Percentiles rank a stretch among this genome's conserved stretches.
phyloP scores from a whole-genome alignment of 2,888 invertebrate species.

The Apodemia hepburni region DNA sequence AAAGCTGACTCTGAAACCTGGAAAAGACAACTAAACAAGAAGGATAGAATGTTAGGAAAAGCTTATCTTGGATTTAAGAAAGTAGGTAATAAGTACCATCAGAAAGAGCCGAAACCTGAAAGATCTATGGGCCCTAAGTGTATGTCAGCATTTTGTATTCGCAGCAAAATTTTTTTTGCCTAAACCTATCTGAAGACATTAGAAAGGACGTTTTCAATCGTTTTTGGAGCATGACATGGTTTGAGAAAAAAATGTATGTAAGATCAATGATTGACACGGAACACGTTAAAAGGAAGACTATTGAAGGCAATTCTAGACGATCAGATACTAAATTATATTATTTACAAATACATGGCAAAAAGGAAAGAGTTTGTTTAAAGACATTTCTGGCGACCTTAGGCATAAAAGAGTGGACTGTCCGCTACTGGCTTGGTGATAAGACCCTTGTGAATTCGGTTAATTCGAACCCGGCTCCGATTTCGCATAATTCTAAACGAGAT shows the following conservation, averaged over 20 bases:
- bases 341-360: conserved; percentile 15
- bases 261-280: neutral
- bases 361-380: conserved; percentile 32
- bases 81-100: neutral
- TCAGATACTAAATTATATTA: neutral
- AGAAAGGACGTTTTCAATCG: neutral
- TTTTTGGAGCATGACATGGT: neutral
- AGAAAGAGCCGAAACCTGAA: neutral
- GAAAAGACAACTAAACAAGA: conserved; percentile 18
- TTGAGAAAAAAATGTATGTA: neutral
- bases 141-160: neutral
- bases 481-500: too few relatives aligned
- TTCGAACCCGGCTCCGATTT: conserved; percentile 22
- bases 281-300: conserved; percentile 21
- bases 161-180: neutral
- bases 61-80: conserved; percentile 15
- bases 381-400: conserved; percentile 33
- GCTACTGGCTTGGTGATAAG: conserved; percentile 30
- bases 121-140: neutral
- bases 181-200: neutral
- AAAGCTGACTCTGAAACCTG: conserved; percentile 17
- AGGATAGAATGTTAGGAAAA: conserved; percentile 19
- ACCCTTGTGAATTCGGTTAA: conserved; percentile 20
- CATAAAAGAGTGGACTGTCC: conserved; percentile 35
- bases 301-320: neutral